phyloP scores from a whole-genome alignment of 2,888 invertebrate genomes.

The Xestobium rufovillosum region DNA sequence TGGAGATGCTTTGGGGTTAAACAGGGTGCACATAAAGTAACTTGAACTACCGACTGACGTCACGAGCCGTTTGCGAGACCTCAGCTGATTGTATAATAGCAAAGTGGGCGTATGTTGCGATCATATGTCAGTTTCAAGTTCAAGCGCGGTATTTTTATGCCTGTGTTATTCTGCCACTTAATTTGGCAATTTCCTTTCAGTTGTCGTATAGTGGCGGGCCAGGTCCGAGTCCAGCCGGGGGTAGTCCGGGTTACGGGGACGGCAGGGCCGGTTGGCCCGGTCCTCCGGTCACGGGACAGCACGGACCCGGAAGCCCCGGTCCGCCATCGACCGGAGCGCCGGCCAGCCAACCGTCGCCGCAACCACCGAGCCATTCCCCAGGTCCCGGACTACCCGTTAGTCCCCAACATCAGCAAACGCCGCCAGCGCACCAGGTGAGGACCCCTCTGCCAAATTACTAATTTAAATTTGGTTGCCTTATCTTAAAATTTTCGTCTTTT shows the following conservation, averaged over 20 bases:
- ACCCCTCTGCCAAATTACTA: conserved; percentile 31
- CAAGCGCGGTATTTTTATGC: too few species aligned
- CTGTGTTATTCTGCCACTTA: too few species aligned
- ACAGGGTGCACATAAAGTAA: too few species aligned
- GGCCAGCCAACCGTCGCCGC: conserved; percentile 41
- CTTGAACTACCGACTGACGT: too few species aligned
- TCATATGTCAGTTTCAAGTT: too few species aligned
- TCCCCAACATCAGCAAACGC: conserved; percentile 52
- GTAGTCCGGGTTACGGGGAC: conserved; percentile 39
- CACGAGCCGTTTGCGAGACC: too few species aligned
- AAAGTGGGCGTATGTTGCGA: too few species aligned
- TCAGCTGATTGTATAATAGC: too few species aligned
- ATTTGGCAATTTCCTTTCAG: conserved; percentile 33
- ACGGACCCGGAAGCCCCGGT: conserved; percentile 37
- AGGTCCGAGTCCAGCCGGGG: conserved; percentile 38
- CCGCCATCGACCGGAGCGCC: conserved; percentile 35
- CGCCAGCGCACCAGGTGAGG: conserved; percentile 38
- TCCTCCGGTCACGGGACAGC: conserved; percentile 36
- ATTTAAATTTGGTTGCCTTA: background rate
- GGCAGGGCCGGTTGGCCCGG: conserved; percentile 38
- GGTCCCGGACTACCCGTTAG: conserved; percentile 52
- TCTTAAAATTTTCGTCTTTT: background rate
- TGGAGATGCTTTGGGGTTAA: too few species aligned
- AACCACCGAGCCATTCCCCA: conserved; percentile 41
- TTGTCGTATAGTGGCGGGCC: conserved; percentile 38